Evolutionary conservation across 2,113 vertebrate species (phyloP), one percentile per base, ranked within the genome.

Genomic region (Lamprologus speciosus): DNA sequence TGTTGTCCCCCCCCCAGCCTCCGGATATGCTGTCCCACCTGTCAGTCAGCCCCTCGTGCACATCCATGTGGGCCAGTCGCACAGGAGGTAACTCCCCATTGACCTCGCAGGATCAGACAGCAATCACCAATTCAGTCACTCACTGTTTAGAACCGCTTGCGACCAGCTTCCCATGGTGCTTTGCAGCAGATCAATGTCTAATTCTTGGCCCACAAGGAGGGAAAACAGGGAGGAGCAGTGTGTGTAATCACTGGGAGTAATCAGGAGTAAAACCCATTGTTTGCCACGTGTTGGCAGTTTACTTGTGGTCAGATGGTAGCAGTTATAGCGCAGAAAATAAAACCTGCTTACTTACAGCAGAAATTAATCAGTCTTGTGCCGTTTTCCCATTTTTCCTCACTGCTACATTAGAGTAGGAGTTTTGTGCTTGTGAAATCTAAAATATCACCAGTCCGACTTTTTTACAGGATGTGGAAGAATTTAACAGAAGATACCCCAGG

Each of bases 21-120:
- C 42, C 80, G 75, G 84, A 95, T 95, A 45, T 6, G 93, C 63
- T 85, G 47, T n/a, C 65, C 70, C 33, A 79, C 80, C 94, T 91
- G 90, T 91, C 93, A 84, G 23, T 94, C 88, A 86, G n/a, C 19
- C 16, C 40, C 42, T 63, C 2, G 9, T 51, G 58, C 5, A 10
- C 16, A 28, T 75, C 88, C 53, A 42, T 3, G 21, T 2, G n/a
- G 87, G 51, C 93, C 91, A 93, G 92, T 92, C 82, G 31, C 50
- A 33, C 5, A 3, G n/a, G 50, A 55, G 42, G 35, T 63, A 83
- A 58, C 82, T 80, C 60, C 16, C 79, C 45, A 45, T 16, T 88
- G 92, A 95, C 92, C 92, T 92, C 83, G 42, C 85, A 87, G 91
- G 94, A 95, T 95, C 92, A 93, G 91, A 92, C 88, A 2, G 91